Conservation (phyloP, 2,113 vertebrate genomes). For the Charadrius vociferus region DNA sequence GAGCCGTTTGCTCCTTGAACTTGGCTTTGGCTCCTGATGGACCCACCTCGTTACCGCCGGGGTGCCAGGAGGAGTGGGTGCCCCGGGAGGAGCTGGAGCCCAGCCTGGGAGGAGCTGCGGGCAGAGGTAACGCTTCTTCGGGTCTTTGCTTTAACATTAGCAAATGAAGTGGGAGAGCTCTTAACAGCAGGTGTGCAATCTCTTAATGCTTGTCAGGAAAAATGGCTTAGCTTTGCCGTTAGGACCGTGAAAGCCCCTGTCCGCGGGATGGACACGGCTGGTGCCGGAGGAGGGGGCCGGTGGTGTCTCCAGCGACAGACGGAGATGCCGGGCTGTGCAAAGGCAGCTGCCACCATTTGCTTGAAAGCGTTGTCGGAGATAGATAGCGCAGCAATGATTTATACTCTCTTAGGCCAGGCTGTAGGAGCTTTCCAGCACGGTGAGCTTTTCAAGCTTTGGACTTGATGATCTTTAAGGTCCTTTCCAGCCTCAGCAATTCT, state of each 20-base stretch:
- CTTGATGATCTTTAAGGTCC: too few relatives aligned
- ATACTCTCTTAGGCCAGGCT: neutral
- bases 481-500: too few relatives aligned
- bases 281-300: neutral
- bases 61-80: neutral
- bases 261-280: rapidly evolving
- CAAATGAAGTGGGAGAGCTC: neutral
- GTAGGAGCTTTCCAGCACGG: neutral
- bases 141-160: neutral
- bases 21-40: neutral
- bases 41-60: rapidly evolving
- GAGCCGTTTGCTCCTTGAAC: neutral
- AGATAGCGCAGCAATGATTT: neutral
- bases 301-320: neutral
- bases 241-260: neutral
- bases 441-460: too few relatives aligned
- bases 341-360: neutral
- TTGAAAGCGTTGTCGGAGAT: neutral
- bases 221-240: neutral
- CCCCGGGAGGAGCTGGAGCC: neutral
- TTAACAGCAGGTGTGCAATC: neutral
- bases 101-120: neutral
- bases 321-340: neutral
- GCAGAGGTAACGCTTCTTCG: neutral
- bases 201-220: neutral